These are phyloP conservation scores for Babyrousa celebensis DNA, from an alignment of 2,797 vertebrate genomes.

Conservation along the genomic window DNA sequence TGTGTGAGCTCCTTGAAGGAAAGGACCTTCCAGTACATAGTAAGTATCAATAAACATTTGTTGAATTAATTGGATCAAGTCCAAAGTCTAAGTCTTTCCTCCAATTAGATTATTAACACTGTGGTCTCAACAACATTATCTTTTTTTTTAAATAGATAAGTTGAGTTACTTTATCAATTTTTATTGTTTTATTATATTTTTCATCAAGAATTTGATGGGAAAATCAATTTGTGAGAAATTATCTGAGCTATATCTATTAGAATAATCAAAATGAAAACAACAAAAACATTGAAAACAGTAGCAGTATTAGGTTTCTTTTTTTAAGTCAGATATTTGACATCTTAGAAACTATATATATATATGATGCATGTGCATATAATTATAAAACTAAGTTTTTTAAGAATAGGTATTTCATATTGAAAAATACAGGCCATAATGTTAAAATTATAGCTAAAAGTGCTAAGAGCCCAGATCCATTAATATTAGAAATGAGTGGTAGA, in stretches of 20 bases:
- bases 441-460: slow-evolving; percentile 71
- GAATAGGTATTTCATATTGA: slow-evolving; percentile 49
- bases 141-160: slow-evolving; percentile 47
- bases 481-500: slow-evolving; percentile 66
- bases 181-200: slow-evolving; percentile 51
- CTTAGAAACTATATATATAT: not conserved
- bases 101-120: not conserved
- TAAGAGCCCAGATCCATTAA: slow-evolving; percentile 72
- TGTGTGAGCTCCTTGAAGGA: not conserved
- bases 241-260: slow-evolving; percentile 48
- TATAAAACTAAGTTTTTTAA: slow-evolving; percentile 44
- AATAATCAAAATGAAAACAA: slow-evolving; percentile 36
- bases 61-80: not conserved
- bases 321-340: not conserved
- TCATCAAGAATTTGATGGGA: not conserved
- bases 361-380: not conserved
- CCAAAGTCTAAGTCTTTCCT: not conserved
- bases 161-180: slow-evolving; percentile 22
- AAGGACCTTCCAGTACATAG: not conserved
- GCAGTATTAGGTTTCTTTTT: not conserved
- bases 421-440: slow-evolving; percentile 59
- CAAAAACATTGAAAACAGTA: not conserved
- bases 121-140: not conserved
- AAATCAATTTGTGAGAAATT: slow-evolving; percentile 18
- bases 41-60: not conserved